phyloP scores from a whole-genome alignment of 1,140 invertebrate species.

The Sarcophaga bullata region DNA sequence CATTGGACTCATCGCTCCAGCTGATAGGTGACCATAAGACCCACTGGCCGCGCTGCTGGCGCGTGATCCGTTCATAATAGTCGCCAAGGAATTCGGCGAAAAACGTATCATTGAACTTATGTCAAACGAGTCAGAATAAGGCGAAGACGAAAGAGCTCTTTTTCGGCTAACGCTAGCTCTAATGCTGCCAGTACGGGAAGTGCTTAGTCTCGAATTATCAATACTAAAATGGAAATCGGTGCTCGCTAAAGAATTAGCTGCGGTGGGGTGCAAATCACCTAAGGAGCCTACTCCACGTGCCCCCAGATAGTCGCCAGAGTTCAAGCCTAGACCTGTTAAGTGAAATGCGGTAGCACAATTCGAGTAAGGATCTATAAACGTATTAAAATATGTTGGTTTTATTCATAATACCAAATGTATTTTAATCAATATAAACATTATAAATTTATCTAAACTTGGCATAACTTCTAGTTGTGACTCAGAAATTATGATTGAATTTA shows the following conservation, averaged over 20 bases:
- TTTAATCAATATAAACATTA: neutral
- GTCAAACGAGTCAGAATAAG: conserved; percentile 93
- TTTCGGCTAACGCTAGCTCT: conserved; percentile 82
- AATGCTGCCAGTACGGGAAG: conserved; percentile 69
- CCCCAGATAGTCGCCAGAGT: conserved; percentile 57
- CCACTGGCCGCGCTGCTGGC: conserved; percentile 83
- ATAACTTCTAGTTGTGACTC: too few relatives aligned
- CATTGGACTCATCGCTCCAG: conserved; percentile 71
- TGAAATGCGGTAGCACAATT: conserved; percentile 59
- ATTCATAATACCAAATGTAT: neutral
- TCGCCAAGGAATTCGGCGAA: conserved; percentile 91
- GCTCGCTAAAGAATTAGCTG: conserved; percentile 73
- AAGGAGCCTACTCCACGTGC: conserved; percentile 54
- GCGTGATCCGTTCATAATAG: conserved; percentile 89
- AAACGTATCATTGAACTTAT: conserved; percentile 95
- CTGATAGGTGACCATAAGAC: conserved; percentile 93
- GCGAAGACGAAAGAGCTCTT: conserved; percentile 91
- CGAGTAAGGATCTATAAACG: conserved; percentile 54
- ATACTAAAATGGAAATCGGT: conserved; percentile 79
- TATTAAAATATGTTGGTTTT: conserved; percentile 5
- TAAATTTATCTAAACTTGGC: too few relatives aligned
- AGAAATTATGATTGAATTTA: too few relatives aligned
- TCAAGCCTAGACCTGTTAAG: conserved; percentile 57
- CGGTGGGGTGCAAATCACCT: conserved; percentile 58
- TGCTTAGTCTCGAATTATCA: conserved; percentile 70